Conservation (phyloP, 2,888 invertebrate genomes). For the Laspeyria flexula region DNA sequence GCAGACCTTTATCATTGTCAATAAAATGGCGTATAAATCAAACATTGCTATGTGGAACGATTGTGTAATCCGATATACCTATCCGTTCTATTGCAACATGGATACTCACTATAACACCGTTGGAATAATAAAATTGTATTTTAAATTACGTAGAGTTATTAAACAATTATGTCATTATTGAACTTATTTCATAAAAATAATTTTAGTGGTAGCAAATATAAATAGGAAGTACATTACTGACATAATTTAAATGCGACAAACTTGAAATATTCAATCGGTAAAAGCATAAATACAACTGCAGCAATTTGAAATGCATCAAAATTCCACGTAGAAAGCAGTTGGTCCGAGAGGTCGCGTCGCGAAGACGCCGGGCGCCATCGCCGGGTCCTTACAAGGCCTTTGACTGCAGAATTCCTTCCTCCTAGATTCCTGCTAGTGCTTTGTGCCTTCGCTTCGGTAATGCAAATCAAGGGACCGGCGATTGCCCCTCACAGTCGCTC, state of each 20-base stretch:
- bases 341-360: conserved; percentile 25
- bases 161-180: too few species aligned
- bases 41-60: conserved; percentile 46
- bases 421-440: conserved; percentile 53
- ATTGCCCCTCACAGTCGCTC: conserved; percentile 62
- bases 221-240: too few species aligned
- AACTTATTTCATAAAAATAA: too few species aligned
- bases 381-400: conserved; percentile 40
- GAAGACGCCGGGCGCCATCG: conserved; percentile 2
- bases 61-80: conserved; percentile 29
- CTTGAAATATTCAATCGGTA: too few species aligned
- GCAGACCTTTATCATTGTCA: conserved; percentile 80
- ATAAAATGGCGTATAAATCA: conserved; percentile 72
- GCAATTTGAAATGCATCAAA: conserved; percentile 22
- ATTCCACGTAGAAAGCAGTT: conserved; percentile 12
- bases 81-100: background rate
- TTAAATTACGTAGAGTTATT: too few species aligned
- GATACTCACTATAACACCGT: background rate
- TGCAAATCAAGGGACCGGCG: conserved; percentile 68
- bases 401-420: conserved; percentile 57
- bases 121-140: background rate
- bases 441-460: conserved; percentile 61
- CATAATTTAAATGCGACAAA: too few species aligned
- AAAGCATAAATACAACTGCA: background rate
- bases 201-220: too few species aligned